These are phyloP conservation scores for Leptinotarsa defecta DNA, from an alignment of 1,140 invertebrate species.

Conservation along the genomic window DNA sequence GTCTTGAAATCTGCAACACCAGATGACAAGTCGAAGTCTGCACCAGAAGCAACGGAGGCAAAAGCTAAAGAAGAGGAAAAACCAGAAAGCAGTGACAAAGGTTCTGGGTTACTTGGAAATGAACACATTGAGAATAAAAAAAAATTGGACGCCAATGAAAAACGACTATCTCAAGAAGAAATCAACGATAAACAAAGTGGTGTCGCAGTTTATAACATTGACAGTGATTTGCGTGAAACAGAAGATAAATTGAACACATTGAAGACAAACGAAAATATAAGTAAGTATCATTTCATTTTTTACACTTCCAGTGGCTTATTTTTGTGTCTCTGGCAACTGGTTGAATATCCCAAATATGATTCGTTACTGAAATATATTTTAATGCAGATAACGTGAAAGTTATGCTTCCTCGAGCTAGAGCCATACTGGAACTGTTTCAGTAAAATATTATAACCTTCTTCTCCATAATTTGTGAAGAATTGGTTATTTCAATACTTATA, in stretches of 20 bases:
- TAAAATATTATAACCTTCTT: too few species aligned
- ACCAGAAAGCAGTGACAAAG: constrained; percentile 14
- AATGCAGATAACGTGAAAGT: too few species aligned
- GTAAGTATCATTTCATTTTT: not conserved
- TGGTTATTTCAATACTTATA: too few species aligned
- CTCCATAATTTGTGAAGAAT: too few species aligned
- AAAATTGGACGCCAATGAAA: not conserved
- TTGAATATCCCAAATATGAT: too few species aligned
- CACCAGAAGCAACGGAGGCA: not conserved
- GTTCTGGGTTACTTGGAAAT: not conserved
- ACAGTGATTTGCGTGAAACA: constrained; percentile 22
- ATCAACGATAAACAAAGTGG: constrained; percentile 31
- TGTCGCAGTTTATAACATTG: constrained; percentile 23
- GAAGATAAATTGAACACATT: constrained; percentile 24
- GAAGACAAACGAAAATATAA: constrained; percentile 20
- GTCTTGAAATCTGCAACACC: not conserved
- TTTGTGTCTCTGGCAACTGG: too few species aligned
- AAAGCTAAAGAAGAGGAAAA: constrained; percentile 9
- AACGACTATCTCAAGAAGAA: not conserved
- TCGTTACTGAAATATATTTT: too few species aligned
- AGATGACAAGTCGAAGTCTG: not conserved
- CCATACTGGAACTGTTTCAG: too few species aligned
- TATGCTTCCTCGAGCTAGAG: too few species aligned
- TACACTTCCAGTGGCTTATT: not conserved
- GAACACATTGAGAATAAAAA: too few species aligned